These are phyloP conservation scores for Folsomia manolachei DNA, from an alignment of 2,888 invertebrate species.

Conservation along the genomic window DNA sequence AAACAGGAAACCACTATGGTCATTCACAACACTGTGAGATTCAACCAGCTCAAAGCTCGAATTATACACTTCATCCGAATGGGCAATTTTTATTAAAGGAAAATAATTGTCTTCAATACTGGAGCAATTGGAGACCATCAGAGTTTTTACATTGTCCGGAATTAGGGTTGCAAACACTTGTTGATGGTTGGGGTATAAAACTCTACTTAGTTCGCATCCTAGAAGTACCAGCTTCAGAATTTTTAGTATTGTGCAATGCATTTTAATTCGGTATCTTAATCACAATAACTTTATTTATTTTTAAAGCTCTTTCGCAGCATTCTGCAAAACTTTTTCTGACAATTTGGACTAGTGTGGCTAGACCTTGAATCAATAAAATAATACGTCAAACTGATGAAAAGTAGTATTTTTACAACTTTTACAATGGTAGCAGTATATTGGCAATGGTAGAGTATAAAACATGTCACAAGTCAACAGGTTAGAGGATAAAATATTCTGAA, in stretches of 20 bases:
- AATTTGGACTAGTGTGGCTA: too few relatives aligned
- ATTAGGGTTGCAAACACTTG: background rate
- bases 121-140: conserved; percentile 18
- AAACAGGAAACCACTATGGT: conserved; percentile 19
- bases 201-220: background rate
- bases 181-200: background rate
- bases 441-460: too few relatives aligned
- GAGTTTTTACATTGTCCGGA: background rate
- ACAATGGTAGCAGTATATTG: too few relatives aligned
- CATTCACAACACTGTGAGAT: conserved; percentile 15
- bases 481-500: too few relatives aligned
- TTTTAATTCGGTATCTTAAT: too few relatives aligned
- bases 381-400: too few relatives aligned
- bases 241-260: background rate
- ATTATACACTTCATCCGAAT: conserved; percentile 17
- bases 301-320: too few relatives aligned
- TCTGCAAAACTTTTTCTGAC: too few relatives aligned
- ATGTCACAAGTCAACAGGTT: too few relatives aligned
- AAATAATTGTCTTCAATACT: conserved; percentile 15
- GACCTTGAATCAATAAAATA: too few relatives aligned
- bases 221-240: background rate
- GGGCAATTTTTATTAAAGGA: conserved; percentile 22
- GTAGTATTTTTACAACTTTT: too few relatives aligned
- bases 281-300: too few relatives aligned
- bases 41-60: conserved; percentile 23